A percentile compares a stretch with the other conserved stretches of the same genome.
phyloP scores from a whole-genome alignment of 2,113 vertebrate species.

The Naja naja region DNA sequence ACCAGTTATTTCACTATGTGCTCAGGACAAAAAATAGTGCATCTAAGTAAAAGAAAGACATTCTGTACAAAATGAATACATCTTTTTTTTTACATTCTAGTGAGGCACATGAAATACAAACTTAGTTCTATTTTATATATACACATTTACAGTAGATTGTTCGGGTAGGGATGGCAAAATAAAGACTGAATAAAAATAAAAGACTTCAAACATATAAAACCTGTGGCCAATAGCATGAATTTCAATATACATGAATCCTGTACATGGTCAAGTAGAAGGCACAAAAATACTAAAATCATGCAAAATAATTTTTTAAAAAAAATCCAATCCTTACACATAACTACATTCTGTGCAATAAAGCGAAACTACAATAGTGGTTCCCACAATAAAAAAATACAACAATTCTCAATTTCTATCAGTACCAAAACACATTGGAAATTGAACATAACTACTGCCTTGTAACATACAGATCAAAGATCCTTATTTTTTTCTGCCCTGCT shows the following conservation, averaged over 20 bases:
- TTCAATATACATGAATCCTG: conserved; percentile 39
- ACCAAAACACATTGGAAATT: conserved; percentile 50
- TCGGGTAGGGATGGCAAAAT: conserved; percentile 44
- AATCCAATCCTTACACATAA: neutral
- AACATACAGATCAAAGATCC: conserved; percentile 14
- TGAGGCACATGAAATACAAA: conserved; percentile 75
- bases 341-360: conserved; percentile 74
- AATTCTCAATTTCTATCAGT: conserved; percentile 51
- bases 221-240: conserved; percentile 48
- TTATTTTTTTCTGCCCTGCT: neutral
- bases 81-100: conserved; percentile 62
- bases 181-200: conserved; percentile 6
- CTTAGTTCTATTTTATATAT: conserved; percentile 70
- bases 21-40: conserved; percentile 31
- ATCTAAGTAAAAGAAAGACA: conserved; percentile 61
- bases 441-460: conserved; percentile 52
- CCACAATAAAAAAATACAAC: conserved; percentile 62
- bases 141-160: conserved; percentile 75
- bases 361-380: conserved; percentile 65
- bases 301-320: conserved; percentile 57
- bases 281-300: conserved; percentile 78
- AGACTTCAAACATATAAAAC: conserved; percentile 52
- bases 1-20: conserved; percentile 47
- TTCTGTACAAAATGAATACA: conserved; percentile 60
- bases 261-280: conserved; percentile 72